Evolutionary conservation across 2,797 vertebrate species (phyloP).

Genomic region (Petrocephalus sullivani): DNA sequence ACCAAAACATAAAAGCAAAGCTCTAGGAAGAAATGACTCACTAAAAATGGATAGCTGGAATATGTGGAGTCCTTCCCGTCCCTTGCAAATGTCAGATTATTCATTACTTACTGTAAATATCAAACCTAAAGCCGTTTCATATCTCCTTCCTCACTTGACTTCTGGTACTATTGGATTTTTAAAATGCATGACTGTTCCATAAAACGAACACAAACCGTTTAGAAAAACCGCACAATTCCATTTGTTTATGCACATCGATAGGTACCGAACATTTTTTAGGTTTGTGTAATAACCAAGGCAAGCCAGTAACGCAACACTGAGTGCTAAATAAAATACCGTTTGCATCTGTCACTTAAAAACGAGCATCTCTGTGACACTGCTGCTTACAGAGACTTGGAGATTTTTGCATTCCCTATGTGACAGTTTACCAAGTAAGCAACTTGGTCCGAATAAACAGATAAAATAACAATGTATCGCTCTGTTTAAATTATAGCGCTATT

Average conservation of each 20-base stretch:
- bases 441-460: neutral
- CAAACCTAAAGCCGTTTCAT: neutral
- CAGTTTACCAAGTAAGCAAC: constrained; percentile 5
- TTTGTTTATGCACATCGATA: neutral
- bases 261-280: neutral
- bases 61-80: neutral
- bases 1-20: neutral
- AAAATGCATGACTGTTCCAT: neutral
- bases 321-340: constrained; percentile 6
- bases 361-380: neutral
- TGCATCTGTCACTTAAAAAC: constrained; percentile 9
- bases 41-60: neutral
- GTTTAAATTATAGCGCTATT: neutral
- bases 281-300: neutral
- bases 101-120: neutral
- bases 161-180: neutral
- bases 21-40: neutral
- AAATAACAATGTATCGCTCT: neutral
- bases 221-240: neutral
- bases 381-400: neutral
- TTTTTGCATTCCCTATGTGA: neutral
- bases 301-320: constrained; percentile 1
- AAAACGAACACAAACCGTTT: neutral
- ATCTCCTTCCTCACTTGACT: neutral
- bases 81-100: neutral